Percentiles rank a stretch among this genome's conserved stretches.
These are phyloP conservation scores for Clusia tigrina DNA, from an alignment of 2,888 invertebrate species.

Conservation along the genomic window DNA sequence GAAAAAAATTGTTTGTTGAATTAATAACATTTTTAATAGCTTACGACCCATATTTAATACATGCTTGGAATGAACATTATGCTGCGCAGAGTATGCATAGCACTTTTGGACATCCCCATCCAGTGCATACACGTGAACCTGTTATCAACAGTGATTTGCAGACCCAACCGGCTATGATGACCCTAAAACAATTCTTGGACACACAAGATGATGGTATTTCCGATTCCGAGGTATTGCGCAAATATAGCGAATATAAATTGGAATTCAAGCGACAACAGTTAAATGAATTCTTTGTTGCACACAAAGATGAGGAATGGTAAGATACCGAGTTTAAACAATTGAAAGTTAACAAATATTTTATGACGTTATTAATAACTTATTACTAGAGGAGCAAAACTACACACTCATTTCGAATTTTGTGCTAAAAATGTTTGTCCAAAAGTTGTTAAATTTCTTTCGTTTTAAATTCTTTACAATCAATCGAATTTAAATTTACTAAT, in stretches of 20 bases:
- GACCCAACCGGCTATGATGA: conserved; percentile 94
- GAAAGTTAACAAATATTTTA: conserved; percentile 27
- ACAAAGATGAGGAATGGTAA: conserved; percentile 99
- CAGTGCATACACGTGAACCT: conserved; percentile 45
- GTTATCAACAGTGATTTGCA: conserved; percentile 62
- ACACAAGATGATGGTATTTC: conserved; percentile 98
- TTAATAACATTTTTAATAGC: conserved; percentile 40
- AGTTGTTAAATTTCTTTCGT: conserved; percentile 20
- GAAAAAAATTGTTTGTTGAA: not conserved
- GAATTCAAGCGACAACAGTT: conserved; percentile 96
- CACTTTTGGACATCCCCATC: conserved; percentile 48
- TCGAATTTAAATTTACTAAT: conserved; percentile 2
- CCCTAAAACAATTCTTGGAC: conserved; percentile 94
- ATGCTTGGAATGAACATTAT: conserved; percentile 63
- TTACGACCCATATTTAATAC: conserved; percentile 62
- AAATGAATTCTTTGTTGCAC: conserved; percentile 97
- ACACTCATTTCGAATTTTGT: not conserved
- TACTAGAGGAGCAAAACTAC: too few relatives aligned
- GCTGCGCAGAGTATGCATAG: conserved; percentile 57
- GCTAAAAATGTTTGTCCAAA: not conserved
- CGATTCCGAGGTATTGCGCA: conserved; percentile 93
- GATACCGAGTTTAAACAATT: conserved; percentile 50
- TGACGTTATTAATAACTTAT: not conserved
- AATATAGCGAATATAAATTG: conserved; percentile 97
- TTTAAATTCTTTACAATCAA: not conserved